Evolutionary conservation across 2,888 invertebrate species (phyloP).

Genomic region (Salticus scenicus): DNA sequence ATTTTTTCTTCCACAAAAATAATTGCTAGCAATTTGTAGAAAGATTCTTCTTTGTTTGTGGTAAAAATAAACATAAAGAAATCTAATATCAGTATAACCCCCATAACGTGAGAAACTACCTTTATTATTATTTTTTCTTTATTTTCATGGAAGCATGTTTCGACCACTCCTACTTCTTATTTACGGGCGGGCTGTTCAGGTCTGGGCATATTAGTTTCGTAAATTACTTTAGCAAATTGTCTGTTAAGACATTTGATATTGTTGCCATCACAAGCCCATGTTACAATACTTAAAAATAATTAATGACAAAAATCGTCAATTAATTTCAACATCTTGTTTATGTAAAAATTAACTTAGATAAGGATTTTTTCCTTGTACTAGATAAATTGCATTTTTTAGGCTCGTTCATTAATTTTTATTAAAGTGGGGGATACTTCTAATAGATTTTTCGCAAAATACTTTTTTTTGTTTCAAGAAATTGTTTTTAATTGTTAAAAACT

Average conservation of each 20-base stretch:
- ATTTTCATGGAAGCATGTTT: slow-evolving; percentile 15
- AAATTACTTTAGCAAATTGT: slow-evolving; percentile 19
- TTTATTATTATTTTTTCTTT: neutral
- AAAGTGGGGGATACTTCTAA: neutral
- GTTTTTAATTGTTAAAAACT: no score
- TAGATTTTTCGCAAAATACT: neutral
- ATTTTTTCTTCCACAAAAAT: no score
- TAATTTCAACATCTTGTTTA: slow-evolving; percentile 17
- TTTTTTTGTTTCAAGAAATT: slow-evolving; percentile 9
- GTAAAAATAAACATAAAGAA: slow-evolving; percentile 1
- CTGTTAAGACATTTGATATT: slow-evolving; percentile 17
- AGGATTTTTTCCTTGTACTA: slow-evolving; percentile 7
- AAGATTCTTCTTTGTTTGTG: neutral
- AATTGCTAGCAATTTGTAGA: neutral
- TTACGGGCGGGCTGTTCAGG: slow-evolving; percentile 10
- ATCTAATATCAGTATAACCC: slow-evolving; percentile 6
- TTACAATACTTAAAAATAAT: slow-evolving; percentile 12
- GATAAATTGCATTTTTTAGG: no score
- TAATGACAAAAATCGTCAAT: slow-evolving; percentile 16
- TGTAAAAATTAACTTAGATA: slow-evolving; percentile 3
- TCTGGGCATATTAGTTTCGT: slow-evolving; percentile 16
- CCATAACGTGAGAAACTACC: slow-evolving; percentile 2
- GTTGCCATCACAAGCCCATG: slow-evolving; percentile 15
- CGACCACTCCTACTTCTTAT: slow-evolving; percentile 12
- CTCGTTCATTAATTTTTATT: slow-evolving; percentile 8